Conservation (phyloP, 2,888 invertebrate genomes). For the Netelia inedita region DNA sequence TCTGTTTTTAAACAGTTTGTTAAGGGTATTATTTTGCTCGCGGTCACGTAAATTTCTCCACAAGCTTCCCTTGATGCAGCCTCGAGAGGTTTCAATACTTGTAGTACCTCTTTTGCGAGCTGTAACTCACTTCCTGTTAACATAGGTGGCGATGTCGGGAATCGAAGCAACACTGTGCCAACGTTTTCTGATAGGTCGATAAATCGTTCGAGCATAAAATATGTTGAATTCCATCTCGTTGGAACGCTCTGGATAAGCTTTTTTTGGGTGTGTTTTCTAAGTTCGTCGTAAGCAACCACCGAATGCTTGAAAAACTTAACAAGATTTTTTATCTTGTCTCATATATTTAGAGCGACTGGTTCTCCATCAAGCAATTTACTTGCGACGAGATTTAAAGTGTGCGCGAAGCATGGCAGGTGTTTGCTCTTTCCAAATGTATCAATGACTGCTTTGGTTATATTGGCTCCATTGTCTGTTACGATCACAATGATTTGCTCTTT, state of each 20-base stretch:
- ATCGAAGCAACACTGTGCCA: slow-evolving; percentile 59
- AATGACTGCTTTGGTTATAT: slow-evolving; percentile 61
- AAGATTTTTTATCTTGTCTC: slow-evolving; percentile 51
- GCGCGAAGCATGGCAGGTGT: slow-evolving; percentile 52
- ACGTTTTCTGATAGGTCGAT: slow-evolving; percentile 38
- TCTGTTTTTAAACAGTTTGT: slow-evolving; percentile 28
- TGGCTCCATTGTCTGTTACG: too few species aligned
- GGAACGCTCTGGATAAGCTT: slow-evolving; percentile 64
- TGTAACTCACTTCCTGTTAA: slow-evolving; percentile 52
- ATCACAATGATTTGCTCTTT: too few species aligned
- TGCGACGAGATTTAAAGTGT: slow-evolving; percentile 40
- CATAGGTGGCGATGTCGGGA: slow-evolving; percentile 67
- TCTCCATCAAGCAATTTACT: slow-evolving; percentile 14
- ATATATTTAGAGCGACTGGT: slow-evolving; percentile 14
- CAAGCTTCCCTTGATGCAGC: slow-evolving; percentile 52
- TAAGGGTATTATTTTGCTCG: slow-evolving; percentile 53
- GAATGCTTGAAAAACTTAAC: slow-evolving; percentile 67
- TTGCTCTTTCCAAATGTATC: slow-evolving; percentile 57
- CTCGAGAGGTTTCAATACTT: slow-evolving; percentile 60
- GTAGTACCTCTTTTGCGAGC: slow-evolving; percentile 35
- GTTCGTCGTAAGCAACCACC: slow-evolving; percentile 56
- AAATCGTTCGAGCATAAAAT: slow-evolving; percentile 67
- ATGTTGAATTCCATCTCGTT: slow-evolving; percentile 71
- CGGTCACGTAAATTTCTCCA: slow-evolving; percentile 50
- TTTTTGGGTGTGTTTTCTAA: slow-evolving; percentile 37